Evolutionary conservation across 2,888 invertebrate genomes (phyloP).

Genomic region (Oscheius myriophilus): DNA sequence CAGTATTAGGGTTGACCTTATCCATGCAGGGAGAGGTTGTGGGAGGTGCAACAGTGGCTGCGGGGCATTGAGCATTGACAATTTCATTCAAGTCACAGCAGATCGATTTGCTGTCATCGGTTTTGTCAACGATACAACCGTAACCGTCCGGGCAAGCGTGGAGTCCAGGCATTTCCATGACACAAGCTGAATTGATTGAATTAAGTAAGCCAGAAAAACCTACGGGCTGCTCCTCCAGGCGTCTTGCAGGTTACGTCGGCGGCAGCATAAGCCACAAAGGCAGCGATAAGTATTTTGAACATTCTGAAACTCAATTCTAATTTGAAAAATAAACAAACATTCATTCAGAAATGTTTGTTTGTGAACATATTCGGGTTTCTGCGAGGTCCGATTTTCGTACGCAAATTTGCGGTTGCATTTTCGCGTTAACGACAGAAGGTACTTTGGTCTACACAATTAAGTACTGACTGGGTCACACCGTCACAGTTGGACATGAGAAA

Average conservation of each 20-base stretch:
- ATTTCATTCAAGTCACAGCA: slow-evolving; percentile 8
- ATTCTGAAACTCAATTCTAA: background rate
- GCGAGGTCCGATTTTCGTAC: too few species aligned
- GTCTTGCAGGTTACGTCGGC: background rate
- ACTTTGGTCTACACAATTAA: too few species aligned
- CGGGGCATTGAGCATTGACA: background rate
- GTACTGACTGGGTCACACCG: too few species aligned
- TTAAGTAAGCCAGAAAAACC: background rate
- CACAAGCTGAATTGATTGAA: slow-evolving; percentile 10
- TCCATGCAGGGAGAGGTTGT: background rate
- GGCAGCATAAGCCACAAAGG: background rate
- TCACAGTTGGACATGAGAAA: too few species aligned
- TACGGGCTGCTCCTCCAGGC: slow-evolving; percentile 10
- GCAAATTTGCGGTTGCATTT: too few species aligned
- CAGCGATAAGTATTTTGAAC: background rate
- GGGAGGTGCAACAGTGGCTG: background rate
- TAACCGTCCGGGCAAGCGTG: slow-evolving; percentile 15
- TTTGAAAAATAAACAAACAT: background rate
- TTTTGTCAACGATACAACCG: slow-evolving; percentile 5
- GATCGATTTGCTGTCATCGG: slow-evolving; percentile 3
- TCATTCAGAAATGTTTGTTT: too few species aligned
- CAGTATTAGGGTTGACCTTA: slow-evolving; percentile 1
- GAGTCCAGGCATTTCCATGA: background rate
- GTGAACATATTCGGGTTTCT: too few species aligned
- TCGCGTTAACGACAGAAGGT: too few species aligned